Percentiles rank a stretch among this genome's conserved stretches.
Conservation (phyloP, 1,140 invertebrate species). For the Tenebrio molitor region DNA sequence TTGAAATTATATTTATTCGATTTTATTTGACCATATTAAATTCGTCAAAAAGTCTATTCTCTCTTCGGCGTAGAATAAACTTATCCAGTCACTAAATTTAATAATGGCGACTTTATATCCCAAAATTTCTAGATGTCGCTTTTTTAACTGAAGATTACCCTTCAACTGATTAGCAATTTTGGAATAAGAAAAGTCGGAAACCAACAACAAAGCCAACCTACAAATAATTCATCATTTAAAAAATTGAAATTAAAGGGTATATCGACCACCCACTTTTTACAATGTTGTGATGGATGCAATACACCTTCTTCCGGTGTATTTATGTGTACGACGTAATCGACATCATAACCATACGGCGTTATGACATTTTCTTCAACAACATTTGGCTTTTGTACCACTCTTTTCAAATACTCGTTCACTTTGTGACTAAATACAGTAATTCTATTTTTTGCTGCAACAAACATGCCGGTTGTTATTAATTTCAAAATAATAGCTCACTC, state of each 20-base stretch:
- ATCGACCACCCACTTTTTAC: conserved; percentile 43
- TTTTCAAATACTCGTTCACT: conserved; percentile 54
- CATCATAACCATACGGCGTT: conserved; percentile 62
- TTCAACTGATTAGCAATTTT: conserved; percentile 61
- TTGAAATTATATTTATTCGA: too few relatives aligned
- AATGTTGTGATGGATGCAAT: conserved; percentile 16
- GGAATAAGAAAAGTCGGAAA: conserved; percentile 64
- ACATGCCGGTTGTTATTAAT: too few relatives aligned
- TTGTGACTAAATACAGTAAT: conserved; percentile 21
- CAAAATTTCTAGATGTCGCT: conserved; percentile 73
- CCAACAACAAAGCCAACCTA: conserved; percentile 66
- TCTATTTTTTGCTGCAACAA: conserved; percentile 8
- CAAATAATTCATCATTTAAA: conserved; percentile 59
- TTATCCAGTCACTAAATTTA: conserved; percentile 70
- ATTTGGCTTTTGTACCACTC: conserved; percentile 49
- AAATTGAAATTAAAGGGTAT: too few relatives aligned
- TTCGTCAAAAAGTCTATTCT: conserved; percentile 58
- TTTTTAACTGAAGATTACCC: conserved; percentile 66
- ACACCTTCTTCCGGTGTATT: conserved; percentile 47
- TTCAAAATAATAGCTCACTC: too few relatives aligned
- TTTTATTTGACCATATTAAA: conserved; percentile 48
- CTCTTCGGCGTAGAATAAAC: conserved; percentile 64
- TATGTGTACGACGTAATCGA: conserved; percentile 60
- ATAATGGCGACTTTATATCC: conserved; percentile 72
- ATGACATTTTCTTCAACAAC: conserved; percentile 53